phyloP scores from a whole-genome alignment of 2,888 invertebrate genomes.

The Psylliodes chrysocephalus region DNA sequence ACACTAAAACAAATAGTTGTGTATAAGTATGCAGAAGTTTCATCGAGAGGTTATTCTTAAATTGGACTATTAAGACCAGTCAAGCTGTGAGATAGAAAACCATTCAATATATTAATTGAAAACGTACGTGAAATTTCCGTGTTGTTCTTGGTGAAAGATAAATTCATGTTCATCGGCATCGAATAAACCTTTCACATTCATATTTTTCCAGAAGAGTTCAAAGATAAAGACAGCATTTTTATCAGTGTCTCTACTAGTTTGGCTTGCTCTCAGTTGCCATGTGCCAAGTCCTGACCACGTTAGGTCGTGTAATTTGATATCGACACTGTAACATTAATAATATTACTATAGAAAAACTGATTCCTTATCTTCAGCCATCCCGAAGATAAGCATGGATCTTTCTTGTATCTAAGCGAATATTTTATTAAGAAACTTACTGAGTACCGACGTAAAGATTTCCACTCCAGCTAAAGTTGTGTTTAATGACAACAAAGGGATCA shows the following conservation, averaged over 20 bases:
- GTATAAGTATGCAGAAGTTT: no score
- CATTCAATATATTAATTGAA: no score
- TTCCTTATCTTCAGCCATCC: no score
- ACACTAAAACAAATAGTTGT: no score
- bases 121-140: background rate
- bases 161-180: background rate
- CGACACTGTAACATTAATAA: constrained; percentile 9
- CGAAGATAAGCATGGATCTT: no score
- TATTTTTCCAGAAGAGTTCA: background rate
- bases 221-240: background rate
- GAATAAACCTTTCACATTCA: background rate
- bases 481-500: background rate
- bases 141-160: background rate
- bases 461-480: background rate
- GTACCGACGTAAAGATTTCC: constrained; percentile 8
- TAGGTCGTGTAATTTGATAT: constrained; percentile 1
- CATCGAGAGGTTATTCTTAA: no score
- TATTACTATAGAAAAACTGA: no score
- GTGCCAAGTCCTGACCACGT: constrained; percentile 3
- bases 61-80: no score
- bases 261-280: constrained; percentile 1
- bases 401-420: background rate
- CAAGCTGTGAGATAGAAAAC: no score
- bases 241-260: constrained; percentile 6
- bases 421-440: background rate